Evolutionary conservation across 2,888 invertebrate species (phyloP), one percentile per base, ranked within the genome.

Genomic region (Tetrapedia diversipes): DNA sequence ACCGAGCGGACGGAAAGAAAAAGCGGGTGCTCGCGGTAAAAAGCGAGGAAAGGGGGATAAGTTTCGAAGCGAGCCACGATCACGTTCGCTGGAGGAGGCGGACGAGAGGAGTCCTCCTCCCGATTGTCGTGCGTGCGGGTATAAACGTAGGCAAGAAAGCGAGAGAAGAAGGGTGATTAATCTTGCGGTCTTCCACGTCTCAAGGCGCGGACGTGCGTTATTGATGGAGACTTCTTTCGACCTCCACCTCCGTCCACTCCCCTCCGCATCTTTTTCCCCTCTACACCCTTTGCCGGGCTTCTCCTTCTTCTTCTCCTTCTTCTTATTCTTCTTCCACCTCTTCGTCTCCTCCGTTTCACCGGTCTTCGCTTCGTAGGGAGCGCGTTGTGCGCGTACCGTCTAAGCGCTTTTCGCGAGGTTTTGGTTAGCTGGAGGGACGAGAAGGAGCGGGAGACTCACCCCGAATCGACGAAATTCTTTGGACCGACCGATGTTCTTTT

Each of bases 121-220:
- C 85, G 88, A 88, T 88, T 88, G 88, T 88, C 86, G 88, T 86
- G 86, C 86, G 86, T 86, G 80, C 76, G 81, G 79, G 84, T 87
- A 86, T 87, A 87, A 88, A 86, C 86, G 84, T 82, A 86, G 86
- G 88, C 84, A 89, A 89, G 87, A 90, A 88, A 88, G 87, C 85
- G 86, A 85, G 86, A 89, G 90, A 90, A 90, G 89, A 89, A 89
- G 90, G 90, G 90, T 91, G 91, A 91, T 91, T 91, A 91, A 91
- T 91, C 91, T 91, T 91, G 90, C 87, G 91, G 91, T 91, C 91
- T 91, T 91, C 90, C 88, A 90, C 89, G 90, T 91, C 91, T 90
- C 88, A 86, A 90, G 90, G 89, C 91, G 90, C 88, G 90, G 91
- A 91, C 90, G 89, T 90, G 90, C 90, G 91, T 91, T 91, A 91